Percentiles rank a stretch among this genome's conserved stretches.
These are phyloP conservation scores for Orussus abietinus DNA, from an alignment of 1,140 invertebrate genomes.

Conservation along the genomic window DNA sequence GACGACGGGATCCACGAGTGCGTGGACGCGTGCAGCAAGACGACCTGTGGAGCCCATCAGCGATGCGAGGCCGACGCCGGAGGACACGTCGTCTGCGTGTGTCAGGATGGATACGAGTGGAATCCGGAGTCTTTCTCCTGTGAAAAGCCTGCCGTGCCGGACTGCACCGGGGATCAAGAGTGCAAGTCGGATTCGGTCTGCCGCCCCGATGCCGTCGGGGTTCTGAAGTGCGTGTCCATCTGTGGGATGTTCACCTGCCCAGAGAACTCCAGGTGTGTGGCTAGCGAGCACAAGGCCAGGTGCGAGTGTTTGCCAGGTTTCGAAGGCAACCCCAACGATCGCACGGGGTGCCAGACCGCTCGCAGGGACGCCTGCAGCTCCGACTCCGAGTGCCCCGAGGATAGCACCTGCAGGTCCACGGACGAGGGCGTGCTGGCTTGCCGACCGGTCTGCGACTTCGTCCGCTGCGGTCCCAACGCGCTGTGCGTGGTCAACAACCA, in stretches of 20 bases:
- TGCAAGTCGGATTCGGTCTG: conserved; percentile 69
- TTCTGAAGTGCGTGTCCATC: conserved; percentile 74
- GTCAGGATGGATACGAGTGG: conserved; percentile 72
- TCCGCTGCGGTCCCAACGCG: conserved; percentile 79
- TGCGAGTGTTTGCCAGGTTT: conserved; percentile 79
- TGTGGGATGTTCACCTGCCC: conserved; percentile 80
- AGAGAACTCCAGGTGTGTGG: conserved; percentile 74
- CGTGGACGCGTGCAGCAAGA: conserved; percentile 71
- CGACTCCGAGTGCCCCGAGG: conserved; percentile 77
- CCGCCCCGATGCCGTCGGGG: conserved; percentile 75
- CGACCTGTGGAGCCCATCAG: conserved; percentile 79
- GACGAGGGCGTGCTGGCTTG: conserved; percentile 56
- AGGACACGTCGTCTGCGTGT: conserved; percentile 70
- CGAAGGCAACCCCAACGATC: conserved; percentile 82
- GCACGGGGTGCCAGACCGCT: conserved; percentile 73
- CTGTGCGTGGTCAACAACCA: conserved; percentile 85
- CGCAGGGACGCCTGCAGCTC: conserved; percentile 71
- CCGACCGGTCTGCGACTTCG: conserved; percentile 68
- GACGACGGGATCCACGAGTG: conserved; percentile 65
- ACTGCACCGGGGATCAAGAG: conserved; percentile 69
- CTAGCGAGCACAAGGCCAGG: conserved; percentile 67
- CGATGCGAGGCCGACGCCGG: conserved; percentile 65
- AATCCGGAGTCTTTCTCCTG: conserved; percentile 76
- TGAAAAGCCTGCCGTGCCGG: conserved; percentile 80
- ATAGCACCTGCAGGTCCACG: conserved; percentile 64